Evolutionary conservation across 2,888 invertebrate species (phyloP), one percentile per base, ranked within the genome.

Genomic region (Perizoma affinitatum): DNA sequence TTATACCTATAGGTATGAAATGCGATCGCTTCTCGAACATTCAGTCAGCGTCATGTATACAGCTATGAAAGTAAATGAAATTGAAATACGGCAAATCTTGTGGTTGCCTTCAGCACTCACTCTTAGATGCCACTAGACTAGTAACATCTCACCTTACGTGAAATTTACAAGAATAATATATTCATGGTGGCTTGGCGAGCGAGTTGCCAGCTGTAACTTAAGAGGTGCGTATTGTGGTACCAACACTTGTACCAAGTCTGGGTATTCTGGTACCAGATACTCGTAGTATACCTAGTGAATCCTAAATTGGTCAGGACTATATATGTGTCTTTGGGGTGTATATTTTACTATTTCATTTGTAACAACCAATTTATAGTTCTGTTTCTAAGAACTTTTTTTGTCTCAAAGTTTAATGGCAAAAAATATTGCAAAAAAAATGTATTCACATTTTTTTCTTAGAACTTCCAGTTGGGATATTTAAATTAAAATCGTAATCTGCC

Each of bases 121-220:
- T 85, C 83, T 85, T 88, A 87, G 87, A 85, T 87, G 82, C 86
- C 83, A 87, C 87, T 88, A 87, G 84, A 87, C 87, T 88, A 87
- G 84, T 84, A 82, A 81, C 81, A 82, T 86, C 82, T 82, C 80
- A 76, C 76, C 78, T 78, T 77, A 76, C 72, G 73, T 75, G 76
- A 80, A 83, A 82, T 80, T 79, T 78, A 79, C 80, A 78, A 22
- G 22, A 22, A 75, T 78, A 75, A 75, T 77, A 75, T 75, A 73
- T 79, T 76, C 76, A 76, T 22, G 22, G 22, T 22, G 22, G 22
- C 22, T 22, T 22, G 22, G 3, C 22, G 22, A 22, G 22, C 22
- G 22, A 22, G 22, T 22, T 2, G 22, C 22, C 22, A 22, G 22
- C 22, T 22, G 22, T 2, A 22, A 22, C 22, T 22, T 2, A 22